A percentile compares a stretch with the other conserved stretches of the same genome.
These are phyloP conservation scores for Dasysyrphus albostriatus DNA, from an alignment of 2,888 invertebrate species.

Conservation along the genomic window DNA sequence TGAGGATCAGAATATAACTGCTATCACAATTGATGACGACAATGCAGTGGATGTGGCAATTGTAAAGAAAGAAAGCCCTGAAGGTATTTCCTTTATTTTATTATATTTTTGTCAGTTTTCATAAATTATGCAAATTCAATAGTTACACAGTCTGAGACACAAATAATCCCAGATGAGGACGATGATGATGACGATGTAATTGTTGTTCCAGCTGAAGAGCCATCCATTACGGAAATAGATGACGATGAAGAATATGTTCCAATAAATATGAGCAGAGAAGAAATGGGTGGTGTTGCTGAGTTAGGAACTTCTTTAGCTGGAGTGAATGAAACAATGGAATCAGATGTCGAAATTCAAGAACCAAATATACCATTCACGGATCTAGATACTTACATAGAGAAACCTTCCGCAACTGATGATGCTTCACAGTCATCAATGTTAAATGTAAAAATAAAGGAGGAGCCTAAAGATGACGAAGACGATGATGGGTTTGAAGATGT, in stretches of 20 bases:
- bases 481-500: constrained; percentile 84
- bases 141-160: constrained; percentile 27
- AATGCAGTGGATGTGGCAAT: constrained; percentile 81
- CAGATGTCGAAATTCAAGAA: constrained; percentile 84
- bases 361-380: constrained; percentile 84
- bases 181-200: constrained; percentile 89
- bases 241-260: constrained; percentile 85
- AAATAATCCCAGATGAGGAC: constrained; percentile 82
- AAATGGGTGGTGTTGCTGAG: constrained; percentile 76
- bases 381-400: constrained; percentile 82
- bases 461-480: constrained; percentile 87
- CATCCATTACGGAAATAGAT: constrained; percentile 86
- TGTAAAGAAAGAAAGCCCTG: constrained; percentile 79
- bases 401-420: constrained; percentile 78
- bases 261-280: constrained; percentile 77
- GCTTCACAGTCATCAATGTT: constrained; percentile 80
- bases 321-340: constrained; percentile 79
- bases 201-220: constrained; percentile 88
- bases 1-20: constrained; percentile 59
- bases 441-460: constrained; percentile 88
- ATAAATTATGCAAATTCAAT: constrained; percentile 11
- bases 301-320: constrained; percentile 49
- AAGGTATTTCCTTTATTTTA: constrained; percentile 68
- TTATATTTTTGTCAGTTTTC: not conserved
- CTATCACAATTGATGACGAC: constrained; percentile 80